Conservation (phyloP, 2,888 invertebrate genomes). For the Heliconius sara region DNA sequence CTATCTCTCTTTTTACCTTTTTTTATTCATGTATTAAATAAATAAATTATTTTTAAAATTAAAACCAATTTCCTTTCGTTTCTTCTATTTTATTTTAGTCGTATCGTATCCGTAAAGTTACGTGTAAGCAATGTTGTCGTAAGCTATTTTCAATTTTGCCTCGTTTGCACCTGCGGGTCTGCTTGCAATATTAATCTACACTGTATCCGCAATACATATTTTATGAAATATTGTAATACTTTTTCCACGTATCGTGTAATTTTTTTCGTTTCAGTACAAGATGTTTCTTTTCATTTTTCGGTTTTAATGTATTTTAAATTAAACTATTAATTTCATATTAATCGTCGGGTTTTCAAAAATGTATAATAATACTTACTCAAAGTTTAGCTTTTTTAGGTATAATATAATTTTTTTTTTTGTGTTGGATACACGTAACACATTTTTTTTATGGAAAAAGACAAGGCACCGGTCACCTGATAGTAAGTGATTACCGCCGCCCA, state of each 20-base stretch:
- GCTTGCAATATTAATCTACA: constrained; percentile 54
- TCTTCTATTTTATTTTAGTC: not conserved
- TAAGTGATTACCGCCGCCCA: no score
- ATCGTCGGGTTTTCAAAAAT: no score
- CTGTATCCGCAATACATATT: constrained; percentile 38
- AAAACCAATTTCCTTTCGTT: not conserved
- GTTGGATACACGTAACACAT: no score
- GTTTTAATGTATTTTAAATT: not conserved
- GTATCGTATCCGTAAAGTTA: constrained; percentile 35
- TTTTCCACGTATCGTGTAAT: not conserved
- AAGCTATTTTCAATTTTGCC: constrained; percentile 56
- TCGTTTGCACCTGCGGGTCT: constrained; percentile 53
- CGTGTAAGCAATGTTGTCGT: constrained; percentile 35
- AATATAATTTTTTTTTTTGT: no score
- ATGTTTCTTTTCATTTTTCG: not conserved
- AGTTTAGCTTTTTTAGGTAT: no score
- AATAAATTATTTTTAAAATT: no score
- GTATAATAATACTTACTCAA: no score
- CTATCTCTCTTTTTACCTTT: no score
- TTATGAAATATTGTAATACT: constrained; percentile 1
- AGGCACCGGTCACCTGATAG: no score
- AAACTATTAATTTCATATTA: no score
- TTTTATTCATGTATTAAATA: no score
- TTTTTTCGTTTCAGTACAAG: not conserved
- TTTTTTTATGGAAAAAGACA: no score